Conservation (phyloP, 2,797 vertebrate species). For the Stomatorhinus walkeri region DNA sequence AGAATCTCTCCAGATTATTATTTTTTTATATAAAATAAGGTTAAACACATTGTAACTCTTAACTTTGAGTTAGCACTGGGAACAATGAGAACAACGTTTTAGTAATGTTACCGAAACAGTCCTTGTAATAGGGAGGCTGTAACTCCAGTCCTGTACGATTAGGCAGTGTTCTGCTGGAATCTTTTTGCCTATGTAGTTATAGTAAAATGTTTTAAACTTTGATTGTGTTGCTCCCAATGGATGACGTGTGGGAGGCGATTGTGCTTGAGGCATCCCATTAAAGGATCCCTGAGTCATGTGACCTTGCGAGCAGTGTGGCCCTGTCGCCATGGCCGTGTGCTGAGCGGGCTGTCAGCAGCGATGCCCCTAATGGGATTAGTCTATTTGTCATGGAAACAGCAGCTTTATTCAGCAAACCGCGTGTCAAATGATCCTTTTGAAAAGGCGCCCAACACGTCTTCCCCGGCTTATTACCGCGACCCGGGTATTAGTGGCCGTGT, state of each 20-base stretch:
- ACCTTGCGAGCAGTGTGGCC: slow-evolving; percentile 56
- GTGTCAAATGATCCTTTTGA: slow-evolving; percentile 2
- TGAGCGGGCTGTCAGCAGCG: not conserved
- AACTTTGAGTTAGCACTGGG: not conserved
- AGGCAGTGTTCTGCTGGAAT: not conserved
- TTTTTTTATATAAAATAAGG: not conserved
- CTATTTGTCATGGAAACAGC: not conserved
- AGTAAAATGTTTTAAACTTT: not conserved
- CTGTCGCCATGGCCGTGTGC: slow-evolving; percentile 40
- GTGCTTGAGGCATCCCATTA: not conserved
- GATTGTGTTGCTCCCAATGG: not conserved
- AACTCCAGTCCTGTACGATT: not conserved
- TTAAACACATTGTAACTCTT: not conserved
- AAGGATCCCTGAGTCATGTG: slow-evolving; percentile 58
- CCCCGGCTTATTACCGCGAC: not conserved
- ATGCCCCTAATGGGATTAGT: not conserved
- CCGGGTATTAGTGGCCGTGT: not conserved
- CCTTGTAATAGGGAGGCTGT: not conserved
- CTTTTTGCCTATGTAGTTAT: not conserved
- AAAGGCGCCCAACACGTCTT: not conserved
- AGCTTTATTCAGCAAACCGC: not conserved
- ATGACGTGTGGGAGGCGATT: not conserved
- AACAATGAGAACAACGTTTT: not conserved
- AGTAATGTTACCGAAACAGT: not conserved
- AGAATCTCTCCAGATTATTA: not conserved